phyloP scores from a whole-genome alignment of 1,140 invertebrate genomes.

The Subanguina moxae region DNA sequence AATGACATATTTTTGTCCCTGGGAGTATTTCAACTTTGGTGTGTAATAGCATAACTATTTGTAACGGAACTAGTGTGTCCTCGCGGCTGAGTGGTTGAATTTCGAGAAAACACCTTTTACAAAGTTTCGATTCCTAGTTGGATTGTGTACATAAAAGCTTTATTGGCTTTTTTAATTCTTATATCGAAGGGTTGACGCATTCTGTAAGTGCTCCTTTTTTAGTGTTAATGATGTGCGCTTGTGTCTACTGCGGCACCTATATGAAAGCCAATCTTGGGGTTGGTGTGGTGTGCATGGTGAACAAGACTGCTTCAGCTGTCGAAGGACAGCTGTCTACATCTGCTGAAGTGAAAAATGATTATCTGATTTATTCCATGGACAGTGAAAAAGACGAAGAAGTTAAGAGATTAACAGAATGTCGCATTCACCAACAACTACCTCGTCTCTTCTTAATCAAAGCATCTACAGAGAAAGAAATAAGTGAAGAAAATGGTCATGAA shows the following conservation, averaged over 20 bases:
- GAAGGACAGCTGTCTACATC: background rate
- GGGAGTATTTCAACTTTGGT: too few species aligned
- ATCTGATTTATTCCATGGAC: background rate
- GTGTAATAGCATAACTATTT: too few species aligned
- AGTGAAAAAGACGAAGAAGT: background rate
- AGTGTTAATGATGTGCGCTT: slow-evolving; percentile 7
- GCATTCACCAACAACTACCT: background rate
- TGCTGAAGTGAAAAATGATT: background rate
- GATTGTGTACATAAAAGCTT: too few species aligned
- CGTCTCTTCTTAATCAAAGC: background rate
- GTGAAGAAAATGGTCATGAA: background rate
- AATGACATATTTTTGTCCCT: too few species aligned
- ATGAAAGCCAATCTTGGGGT: slow-evolving; percentile 25
- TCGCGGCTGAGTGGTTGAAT: too few species aligned
- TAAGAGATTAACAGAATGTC: background rate
- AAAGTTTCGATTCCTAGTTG: too few species aligned
- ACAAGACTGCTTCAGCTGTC: slow-evolving; percentile 26
- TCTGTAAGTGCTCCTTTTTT: background rate
- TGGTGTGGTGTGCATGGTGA: slow-evolving; percentile 34
- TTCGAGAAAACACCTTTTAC: too few species aligned
- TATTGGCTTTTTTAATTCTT: too few species aligned
- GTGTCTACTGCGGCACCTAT: slow-evolving; percentile 15
- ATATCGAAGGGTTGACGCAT: too few species aligned
- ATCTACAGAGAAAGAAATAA: background rate
- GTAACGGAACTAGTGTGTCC: too few species aligned